These are phyloP conservation scores for Himalopsyche anomala DNA, from an alignment of 2,888 invertebrate genomes.

Conservation along the genomic window DNA sequence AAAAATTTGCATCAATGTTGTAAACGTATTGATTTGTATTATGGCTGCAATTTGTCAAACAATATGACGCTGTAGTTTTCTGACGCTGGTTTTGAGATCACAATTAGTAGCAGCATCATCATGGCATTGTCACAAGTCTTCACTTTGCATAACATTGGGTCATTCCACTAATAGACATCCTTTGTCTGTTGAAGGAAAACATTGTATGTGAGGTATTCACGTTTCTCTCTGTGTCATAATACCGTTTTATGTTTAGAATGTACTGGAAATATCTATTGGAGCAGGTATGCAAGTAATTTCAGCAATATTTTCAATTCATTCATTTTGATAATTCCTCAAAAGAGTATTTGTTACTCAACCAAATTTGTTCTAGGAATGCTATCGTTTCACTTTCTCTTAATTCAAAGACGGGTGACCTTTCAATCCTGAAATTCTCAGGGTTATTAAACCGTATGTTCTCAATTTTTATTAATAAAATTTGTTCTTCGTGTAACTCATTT, in stretches of 20 bases:
- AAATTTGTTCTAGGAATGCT: no score
- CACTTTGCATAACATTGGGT: constrained; percentile 32
- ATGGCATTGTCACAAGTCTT: background rate
- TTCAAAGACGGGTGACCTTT: no score
- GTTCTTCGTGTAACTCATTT: no score
- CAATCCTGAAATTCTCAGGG: no score
- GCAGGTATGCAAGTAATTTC: no score
- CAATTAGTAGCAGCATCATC: background rate
- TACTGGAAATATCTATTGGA: background rate
- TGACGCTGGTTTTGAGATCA: background rate
- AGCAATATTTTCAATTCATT: no score
- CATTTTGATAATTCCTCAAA: no score
- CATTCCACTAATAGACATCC: background rate
- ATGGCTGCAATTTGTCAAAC: constrained; percentile 13
- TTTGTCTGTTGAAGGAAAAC: background rate
- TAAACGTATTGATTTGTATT: constrained; percentile 5
- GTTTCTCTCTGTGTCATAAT: background rate
- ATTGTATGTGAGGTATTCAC: background rate
- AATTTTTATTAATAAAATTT: no score
- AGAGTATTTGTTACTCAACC: no score
- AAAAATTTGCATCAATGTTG: constrained; percentile 17
- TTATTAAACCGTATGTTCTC: no score
- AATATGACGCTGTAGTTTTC: constrained; percentile 5
- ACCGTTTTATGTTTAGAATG: background rate
- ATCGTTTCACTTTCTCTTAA: no score